These are phyloP conservation scores for Drosophila aff. DNA, from an alignment of 1,140 invertebrate genomes.

Conservation along the genomic window DNA sequence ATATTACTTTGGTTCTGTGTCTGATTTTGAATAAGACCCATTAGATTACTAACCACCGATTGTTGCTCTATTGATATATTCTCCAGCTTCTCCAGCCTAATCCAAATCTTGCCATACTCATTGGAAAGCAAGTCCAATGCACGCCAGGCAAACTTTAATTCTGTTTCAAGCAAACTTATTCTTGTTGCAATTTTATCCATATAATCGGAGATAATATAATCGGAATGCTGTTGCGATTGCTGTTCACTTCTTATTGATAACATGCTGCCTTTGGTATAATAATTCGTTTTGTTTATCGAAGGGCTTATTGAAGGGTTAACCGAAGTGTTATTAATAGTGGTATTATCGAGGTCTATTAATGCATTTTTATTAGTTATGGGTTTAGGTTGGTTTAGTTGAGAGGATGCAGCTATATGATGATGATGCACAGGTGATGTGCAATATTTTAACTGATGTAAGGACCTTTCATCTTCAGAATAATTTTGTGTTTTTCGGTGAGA, in stretches of 20 bases:
- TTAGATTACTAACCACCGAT: slow-evolving; percentile 94
- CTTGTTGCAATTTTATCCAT: slow-evolving; percentile 95
- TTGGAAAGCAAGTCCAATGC: slow-evolving; percentile 95
- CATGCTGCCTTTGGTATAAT: slow-evolving; percentile 54
- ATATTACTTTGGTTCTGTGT: slow-evolving; percentile 18
- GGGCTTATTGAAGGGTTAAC: not conserved
- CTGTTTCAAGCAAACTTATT: slow-evolving; percentile 94
- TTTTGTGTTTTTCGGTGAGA: not conserved
- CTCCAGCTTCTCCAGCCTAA: slow-evolving; percentile 95
- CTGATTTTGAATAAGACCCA: slow-evolving; percentile 89
- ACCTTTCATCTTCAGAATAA: not conserved
- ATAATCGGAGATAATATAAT: slow-evolving; percentile 93
- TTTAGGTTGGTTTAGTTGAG: slow-evolving; percentile 1
- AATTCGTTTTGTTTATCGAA: slow-evolving; percentile 19
- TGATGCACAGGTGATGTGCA: slow-evolving; percentile 9
- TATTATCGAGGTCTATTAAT: slow-evolving; percentile 14
- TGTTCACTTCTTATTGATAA: slow-evolving; percentile 74
- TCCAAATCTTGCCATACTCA: slow-evolving; percentile 97
- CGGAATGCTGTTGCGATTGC: slow-evolving; percentile 84
- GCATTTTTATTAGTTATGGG: slow-evolving; percentile 17
- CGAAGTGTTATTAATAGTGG: not conserved
- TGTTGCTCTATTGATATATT: slow-evolving; percentile 95
- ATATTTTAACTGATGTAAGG: not conserved
- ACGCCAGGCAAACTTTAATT: slow-evolving; percentile 96
- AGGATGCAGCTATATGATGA: not conserved